Base-by-base conservation (phyloP, 2,888 invertebrate genomes). In the Trissolcus brochymenae region DNA sequence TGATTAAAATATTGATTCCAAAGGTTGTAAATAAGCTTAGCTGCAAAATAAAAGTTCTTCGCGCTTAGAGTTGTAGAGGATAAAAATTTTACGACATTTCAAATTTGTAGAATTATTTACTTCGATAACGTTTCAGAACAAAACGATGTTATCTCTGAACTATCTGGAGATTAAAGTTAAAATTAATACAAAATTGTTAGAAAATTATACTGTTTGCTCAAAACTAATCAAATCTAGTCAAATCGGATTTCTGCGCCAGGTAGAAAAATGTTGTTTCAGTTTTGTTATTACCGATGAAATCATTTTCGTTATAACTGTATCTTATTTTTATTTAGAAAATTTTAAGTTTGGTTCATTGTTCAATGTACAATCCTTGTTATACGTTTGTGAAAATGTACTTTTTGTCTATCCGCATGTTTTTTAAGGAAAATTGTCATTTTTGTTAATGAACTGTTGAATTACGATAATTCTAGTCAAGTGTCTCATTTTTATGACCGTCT, bases 401-500 rank as follows among this genome's bases (percentile, higher is more conserved):
- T 35, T 35, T 35, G 2, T 35, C 9, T 9, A 35, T 35, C 35
- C 11, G 35, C 11, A 35, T 35, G 35, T 35, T 35, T 35, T 35
- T 7, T 29, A 29, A 29, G 35, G 56, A 17, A 54, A 68, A 60
- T 54, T 25, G 19, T 61, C 21, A 50, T 61, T 46, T 61, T 41
- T 51, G 40, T 16, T 51, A 41, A 17, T 21, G 13, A 61, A 61
- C 40, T 61, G 19, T 61, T 41, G 7, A 13, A 49, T 60, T 61
- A 50, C 29, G 25, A 17, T 64, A 64, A 21, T 62, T 21, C 14
- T 50, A 50, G 3, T 4, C 43, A 43, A 54, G 14, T 46, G 6
- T 16, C n/a, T 46, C n/a, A 53, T 65, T 65, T 65, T 66, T 65
- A 59, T 67, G 57, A 51, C 50, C 19, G 21, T 67, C 56, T 25